Base-by-base conservation (phyloP, 1,140 invertebrate species). In the Drosophila takahashii region DNA sequence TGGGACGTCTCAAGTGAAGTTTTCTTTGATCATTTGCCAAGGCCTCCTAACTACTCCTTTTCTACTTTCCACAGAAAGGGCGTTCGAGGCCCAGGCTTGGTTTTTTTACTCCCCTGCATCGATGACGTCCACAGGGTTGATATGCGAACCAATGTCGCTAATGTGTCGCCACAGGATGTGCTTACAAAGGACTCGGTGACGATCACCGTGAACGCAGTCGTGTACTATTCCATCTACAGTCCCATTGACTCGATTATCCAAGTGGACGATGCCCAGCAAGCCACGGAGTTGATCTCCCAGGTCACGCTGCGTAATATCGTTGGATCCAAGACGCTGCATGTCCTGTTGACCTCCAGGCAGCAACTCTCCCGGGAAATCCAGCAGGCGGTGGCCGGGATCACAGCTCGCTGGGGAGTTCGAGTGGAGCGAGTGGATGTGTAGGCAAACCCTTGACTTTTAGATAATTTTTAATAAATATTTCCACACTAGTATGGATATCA, bases 401-500 rank as follows among this genome's bases (percentile, higher is more conserved):
- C 90, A 0, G 62, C 58, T 4, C 96, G 96, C 81, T 98, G 98
- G 98, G 98, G 98, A 3, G 97, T 99, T 7, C 97, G 98, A 93
- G 97, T 99, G 0, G 97, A 99, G 92, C 93, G 98, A 74, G 97
- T 99, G 22, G 98, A 98, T 95, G 96, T 99, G 97, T 98, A 93
- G 96, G 81, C 18, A 3, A 0, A 11, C 1, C 9, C 7, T 39
- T 50, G 10, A 6, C 0, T 11, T 13, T 4, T 5, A 3, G 11
- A 37, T 2, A 44, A 18, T 11, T 3, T 4, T 18, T 18, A 5
- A 10, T 18, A 8, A 2, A 18, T 41, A 41, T 16, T 9, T 8
- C n/a, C 7, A 44, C 9, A 7, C n/a, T 92, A 98, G 97, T 41
- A 98, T 98, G 93, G 97, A 98, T 89, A 97, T 98, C 0, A 94